Conservation (phyloP, 2,113 vertebrate genomes). For the Grammomys dolichurus region DNA sequence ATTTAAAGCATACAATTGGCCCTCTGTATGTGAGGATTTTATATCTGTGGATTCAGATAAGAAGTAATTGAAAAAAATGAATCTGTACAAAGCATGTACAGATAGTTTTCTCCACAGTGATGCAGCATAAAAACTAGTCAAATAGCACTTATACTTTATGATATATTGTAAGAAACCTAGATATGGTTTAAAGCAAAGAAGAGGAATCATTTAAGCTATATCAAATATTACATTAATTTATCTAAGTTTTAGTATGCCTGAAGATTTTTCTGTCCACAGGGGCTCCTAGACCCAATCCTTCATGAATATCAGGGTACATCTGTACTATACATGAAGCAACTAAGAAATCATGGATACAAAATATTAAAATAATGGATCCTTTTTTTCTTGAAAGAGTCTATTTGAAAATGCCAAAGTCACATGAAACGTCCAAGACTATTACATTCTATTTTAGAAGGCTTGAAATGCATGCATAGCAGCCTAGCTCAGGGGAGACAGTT, state of each 20-base stretch:
- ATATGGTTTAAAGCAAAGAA: background rate
- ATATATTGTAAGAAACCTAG: background rate
- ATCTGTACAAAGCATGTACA: background rate
- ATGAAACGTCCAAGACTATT: constrained; percentile 15
- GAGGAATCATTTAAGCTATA: background rate
- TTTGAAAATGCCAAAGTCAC: background rate
- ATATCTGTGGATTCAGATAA: background rate
- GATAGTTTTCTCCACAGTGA: background rate
- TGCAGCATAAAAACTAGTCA: background rate
- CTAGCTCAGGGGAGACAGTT: background rate
- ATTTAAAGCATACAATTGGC: background rate
- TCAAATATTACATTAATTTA: background rate
- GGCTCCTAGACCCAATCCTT: background rate
- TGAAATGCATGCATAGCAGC: background rate
- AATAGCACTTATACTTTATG: background rate
- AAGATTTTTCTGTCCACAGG: background rate
- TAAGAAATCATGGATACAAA: background rate
- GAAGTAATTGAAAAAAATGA: background rate
- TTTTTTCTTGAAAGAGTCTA: background rate
- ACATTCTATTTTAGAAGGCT: background rate
- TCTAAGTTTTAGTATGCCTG: background rate
- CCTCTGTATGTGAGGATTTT: background rate
- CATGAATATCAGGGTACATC: background rate
- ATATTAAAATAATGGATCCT: background rate
- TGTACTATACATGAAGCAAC: background rate